phyloP scores from a whole-genome alignment of 2,797 vertebrate genomes.

The Triplophysa bombifrons region DNA sequence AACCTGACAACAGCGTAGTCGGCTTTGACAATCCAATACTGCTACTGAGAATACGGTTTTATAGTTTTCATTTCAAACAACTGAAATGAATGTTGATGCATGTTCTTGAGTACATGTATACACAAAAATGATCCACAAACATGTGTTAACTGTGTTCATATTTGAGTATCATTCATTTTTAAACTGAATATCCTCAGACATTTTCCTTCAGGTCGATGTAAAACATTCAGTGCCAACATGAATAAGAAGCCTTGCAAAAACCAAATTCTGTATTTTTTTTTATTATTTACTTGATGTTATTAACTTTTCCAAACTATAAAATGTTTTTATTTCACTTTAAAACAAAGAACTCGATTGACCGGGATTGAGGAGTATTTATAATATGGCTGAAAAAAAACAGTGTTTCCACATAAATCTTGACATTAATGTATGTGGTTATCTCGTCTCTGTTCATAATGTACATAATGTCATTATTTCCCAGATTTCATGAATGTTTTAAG shows the following conservation, averaged over 20 bases:
- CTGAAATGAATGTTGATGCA: background rate
- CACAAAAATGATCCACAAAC: background rate
- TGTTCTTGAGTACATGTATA: background rate
- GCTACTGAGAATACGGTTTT: slow-evolving; percentile 34
- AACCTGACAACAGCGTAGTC: slow-evolving; percentile 51
- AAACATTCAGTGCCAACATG: background rate
- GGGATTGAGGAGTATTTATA: slow-evolving; percentile 68
- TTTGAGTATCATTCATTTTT: background rate
- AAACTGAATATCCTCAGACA: background rate
- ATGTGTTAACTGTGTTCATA: slow-evolving; percentile 6
- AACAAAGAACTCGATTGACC: slow-evolving; percentile 21
- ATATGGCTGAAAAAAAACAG: slow-evolving; percentile 51
- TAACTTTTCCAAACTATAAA: background rate
- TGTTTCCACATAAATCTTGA: slow-evolving; percentile 10
- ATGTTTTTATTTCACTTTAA: background rate
- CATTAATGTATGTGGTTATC: slow-evolving; percentile 46
- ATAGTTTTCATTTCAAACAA: slow-evolving; percentile 4
- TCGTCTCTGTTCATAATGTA: slow-evolving; percentile 41
- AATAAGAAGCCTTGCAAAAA: background rate
- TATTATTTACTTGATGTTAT: background rate
- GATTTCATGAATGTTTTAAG: slow-evolving; percentile 33
- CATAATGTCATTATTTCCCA: slow-evolving; percentile 28
- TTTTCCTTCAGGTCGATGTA: background rate
- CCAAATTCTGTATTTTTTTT: background rate
- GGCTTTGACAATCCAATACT: slow-evolving; percentile 72